Base-by-base conservation (phyloP, 2,797 vertebrate genomes). In the Discoglossus pictus region DNA sequence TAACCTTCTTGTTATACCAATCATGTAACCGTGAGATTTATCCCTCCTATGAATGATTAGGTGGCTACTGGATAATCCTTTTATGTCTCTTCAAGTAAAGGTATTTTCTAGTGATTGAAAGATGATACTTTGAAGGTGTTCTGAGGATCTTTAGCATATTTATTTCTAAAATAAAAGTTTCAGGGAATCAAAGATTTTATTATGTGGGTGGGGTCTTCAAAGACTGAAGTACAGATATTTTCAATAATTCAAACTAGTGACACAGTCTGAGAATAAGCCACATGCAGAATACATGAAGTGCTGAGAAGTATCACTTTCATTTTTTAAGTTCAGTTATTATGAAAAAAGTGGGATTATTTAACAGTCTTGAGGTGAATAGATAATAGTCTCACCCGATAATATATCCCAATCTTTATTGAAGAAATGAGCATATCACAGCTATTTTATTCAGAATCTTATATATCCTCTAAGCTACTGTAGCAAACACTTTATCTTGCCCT, bases 11-110 rank as follows among this genome's bases (percentile, higher is more conserved):
- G 39, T 68, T 61, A 61, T 38, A 52, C 55, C 23, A 38, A 58
- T 44, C 65, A 51, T 43, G 51, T 27, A 61, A 60, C 65, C 42
- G 54, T 60, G 25, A 44, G 44, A 59, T 58, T 52, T 43, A 24
- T 59, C 21, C 25, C 39, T 68, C 12, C 38, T 61, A 67, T 67
- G 54, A 67, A 59, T 59, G 56, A 60, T 61, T 68, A 60, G 24
- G 40, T 20, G 20, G 25, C 34, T 15, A 25, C 55, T 17, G 4
- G 21, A 34, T 68, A 61, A 24, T 42, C 15, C 40, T 60, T 61
- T 68, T 43, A 61, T 60, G 55, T 60, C 18, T 35, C 18, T 21
- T 24, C 17, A 68, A 42, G 56, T 23, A 27, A 60, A 43, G 46
- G 47, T 52, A 44, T 60, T 60, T 68, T 68, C 18, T 43, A 15